Base-by-base conservation (phyloP, 1,140 invertebrate genomes). In the Zaprionus ornatus region DNA sequence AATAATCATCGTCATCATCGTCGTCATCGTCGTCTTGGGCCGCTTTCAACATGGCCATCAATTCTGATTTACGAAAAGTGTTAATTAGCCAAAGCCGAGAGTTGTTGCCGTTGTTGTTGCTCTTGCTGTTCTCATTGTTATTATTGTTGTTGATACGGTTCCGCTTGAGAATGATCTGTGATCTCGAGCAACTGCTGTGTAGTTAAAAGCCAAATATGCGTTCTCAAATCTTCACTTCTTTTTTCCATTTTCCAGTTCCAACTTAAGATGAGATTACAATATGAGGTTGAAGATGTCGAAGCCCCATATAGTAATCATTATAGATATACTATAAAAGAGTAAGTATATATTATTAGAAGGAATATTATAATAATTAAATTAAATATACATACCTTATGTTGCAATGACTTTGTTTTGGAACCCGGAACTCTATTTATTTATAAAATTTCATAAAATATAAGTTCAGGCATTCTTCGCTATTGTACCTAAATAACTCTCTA, bases 41-140 rank as follows among this genome's bases (percentile, higher is more conserved):
- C 69, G 61, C 87, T 90, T 90, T 90, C 85, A 90, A 75, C 86
- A 70, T 72, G 82, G 79, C 85, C 79, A 90, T 88, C 85, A 88
- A 90, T 88, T 90, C 75, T 79, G 82, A 88, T 88, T 90, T 90
- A 88, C 85, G 59, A 86, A 88, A 90, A 90, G 85, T 90, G 85
- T 90, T 90, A 90, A 90, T 90, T 90, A 86, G 82, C 75, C 74
- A 71, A 75, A 32, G 29, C 67, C 42, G 27, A 54, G 64, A 64
- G 60, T 52, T 57, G 52, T 42, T 55, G 56, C 25, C 37, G n/a
- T 17, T 61, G 21, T n/a, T 37, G 29, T 17, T 59, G 15, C 17
- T 63, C 17, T 35, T 63, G 19, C 4, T 9, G n/a, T 23, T 21
- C 10, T 37, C 13, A n/a, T 40, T 40, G 37, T 32, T 48, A 6